Evolutionary conservation across 2,888 invertebrate species (phyloP).

Genomic region (Melangyna quadrimaculata): DNA sequence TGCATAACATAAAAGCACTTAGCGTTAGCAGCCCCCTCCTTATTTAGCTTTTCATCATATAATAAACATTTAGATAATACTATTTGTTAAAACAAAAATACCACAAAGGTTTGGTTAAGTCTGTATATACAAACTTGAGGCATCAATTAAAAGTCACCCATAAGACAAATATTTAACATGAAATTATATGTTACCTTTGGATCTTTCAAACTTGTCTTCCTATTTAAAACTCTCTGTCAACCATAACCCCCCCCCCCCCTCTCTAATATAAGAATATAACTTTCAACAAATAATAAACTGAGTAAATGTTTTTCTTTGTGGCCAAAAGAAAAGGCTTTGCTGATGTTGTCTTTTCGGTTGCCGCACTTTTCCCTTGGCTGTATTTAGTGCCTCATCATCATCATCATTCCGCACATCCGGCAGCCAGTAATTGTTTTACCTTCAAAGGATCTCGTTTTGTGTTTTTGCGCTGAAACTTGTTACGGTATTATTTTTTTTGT

Average conservation of each 20-base stretch:
- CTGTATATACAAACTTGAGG: slow-evolving; percentile 60
- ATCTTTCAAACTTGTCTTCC: neutral
- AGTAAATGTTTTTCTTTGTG: slow-evolving; percentile 44
- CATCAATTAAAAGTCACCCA: slow-evolving; percentile 70
- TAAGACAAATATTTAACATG: slow-evolving; percentile 65
- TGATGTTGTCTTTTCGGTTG: too few species aligned
- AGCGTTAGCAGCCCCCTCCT: neutral
- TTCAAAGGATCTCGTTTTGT: slow-evolving; percentile 41
- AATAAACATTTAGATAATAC: slow-evolving; percentile 22
- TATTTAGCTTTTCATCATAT: neutral
- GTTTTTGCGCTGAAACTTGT: slow-evolving; percentile 20
- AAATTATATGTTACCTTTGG: slow-evolving; percentile 50
- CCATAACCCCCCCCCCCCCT: too few species aligned
- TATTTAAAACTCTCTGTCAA: neutral
- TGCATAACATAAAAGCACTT: slow-evolving; percentile 19
- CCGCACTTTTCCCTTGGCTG: neutral
- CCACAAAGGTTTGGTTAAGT: slow-evolving; percentile 36
- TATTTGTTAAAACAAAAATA: slow-evolving; percentile 19
- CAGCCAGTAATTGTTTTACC: slow-evolving; percentile 35
- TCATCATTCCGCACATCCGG: slow-evolving; percentile 30
- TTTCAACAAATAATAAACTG: slow-evolving; percentile 1
- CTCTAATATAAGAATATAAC: neutral
- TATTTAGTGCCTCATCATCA: slow-evolving; percentile 21
- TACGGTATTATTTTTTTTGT: slow-evolving; percentile 1
- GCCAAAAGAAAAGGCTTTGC: slow-evolving; percentile 25